phyloP scores from a whole-genome alignment of 2,797 vertebrate species.

The Acanthurus leucopareius region DNA sequence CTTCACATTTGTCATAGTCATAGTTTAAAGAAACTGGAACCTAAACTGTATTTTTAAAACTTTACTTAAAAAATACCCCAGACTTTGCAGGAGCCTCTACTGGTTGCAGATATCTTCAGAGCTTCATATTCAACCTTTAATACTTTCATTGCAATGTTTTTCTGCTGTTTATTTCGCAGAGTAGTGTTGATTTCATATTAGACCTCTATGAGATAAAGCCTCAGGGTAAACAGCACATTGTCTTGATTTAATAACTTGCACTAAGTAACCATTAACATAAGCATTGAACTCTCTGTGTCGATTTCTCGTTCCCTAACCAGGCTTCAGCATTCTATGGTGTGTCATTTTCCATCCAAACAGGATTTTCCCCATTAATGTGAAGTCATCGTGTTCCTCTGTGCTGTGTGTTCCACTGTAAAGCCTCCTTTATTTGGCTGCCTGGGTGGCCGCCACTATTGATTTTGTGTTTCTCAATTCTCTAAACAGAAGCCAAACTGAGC shows the following conservation, averaged over 20 bases:
- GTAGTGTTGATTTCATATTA: conserved; percentile 20
- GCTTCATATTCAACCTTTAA: neutral
- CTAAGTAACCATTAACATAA: neutral
- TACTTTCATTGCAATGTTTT: neutral
- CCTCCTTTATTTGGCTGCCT: conserved; percentile 55
- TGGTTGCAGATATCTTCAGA: neutral
- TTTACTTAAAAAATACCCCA: neutral
- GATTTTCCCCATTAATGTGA: conserved; percentile 51
- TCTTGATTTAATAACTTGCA: conserved; percentile 17
- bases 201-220: neutral
- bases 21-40: neutral
- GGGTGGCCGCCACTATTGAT: conserved; percentile 72
- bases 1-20: neutral
- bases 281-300: neutral
- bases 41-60: neutral
- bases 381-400: conserved; percentile 34
- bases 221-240: neutral
- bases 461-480: conserved; percentile 68
- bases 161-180: neutral
- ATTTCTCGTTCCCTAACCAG: conserved; percentile 6
- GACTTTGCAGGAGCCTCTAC: neutral
- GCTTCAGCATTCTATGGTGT: neutral
- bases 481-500: conserved; percentile 62
- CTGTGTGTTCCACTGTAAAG: conserved; percentile 45
- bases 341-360: conserved; percentile 12